Percentiles rank a stretch among this genome's conserved stretches.
phyloP scores from a whole-genome alignment of 64 coral and sea anemone species.

The Hydrozoanthus tunicans region DNA sequence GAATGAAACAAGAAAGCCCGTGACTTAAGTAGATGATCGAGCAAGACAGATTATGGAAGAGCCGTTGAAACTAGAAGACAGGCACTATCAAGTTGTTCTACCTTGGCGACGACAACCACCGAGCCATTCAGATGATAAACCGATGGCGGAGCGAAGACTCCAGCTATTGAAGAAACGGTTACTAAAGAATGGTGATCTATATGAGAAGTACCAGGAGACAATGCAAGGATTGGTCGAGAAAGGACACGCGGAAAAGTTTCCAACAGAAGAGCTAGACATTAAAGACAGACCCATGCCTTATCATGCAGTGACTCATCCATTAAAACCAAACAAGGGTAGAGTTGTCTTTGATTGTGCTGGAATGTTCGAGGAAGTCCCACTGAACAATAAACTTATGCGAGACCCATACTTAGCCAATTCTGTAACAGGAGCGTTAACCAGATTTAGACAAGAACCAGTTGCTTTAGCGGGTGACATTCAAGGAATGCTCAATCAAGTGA shows the following conservation, averaged over 20 bases:
- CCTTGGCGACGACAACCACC: conserved; percentile 70
- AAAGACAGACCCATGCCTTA: neutral
- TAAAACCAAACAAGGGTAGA: conserved; percentile 36
- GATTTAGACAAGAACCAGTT: conserved; percentile 27
- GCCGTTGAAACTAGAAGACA: no score
- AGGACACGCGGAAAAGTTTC: conserved; percentile 38
- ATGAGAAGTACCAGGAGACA: neutral
- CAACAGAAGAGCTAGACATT: neutral
- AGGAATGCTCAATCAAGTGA: conserved; percentile 9
- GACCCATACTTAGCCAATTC: neutral
- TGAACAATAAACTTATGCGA: neutral
- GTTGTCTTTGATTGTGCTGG: conserved; percentile 42
- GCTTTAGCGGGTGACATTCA: conserved; percentile 36
- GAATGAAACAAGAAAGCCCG: neutral
- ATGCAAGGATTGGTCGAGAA: conserved; percentile 24
- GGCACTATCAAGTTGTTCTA: conserved; percentile 61
- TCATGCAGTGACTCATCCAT: conserved; percentile 3
- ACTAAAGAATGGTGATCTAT: conserved; percentile 6
- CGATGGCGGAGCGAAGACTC: no score
- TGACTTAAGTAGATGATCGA: conserved; percentile 57
- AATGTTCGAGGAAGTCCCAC: conserved; percentile 20
- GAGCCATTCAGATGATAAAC: conserved; percentile 30
- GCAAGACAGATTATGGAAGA: neutral
- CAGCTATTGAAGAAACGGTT: conserved; percentile 10
- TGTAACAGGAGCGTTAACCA: neutral